Percentiles rank a stretch among this genome's conserved stretches.
Evolutionary conservation across 2,888 invertebrate genomes (phyloP).

Genomic region (Apamea monoglypha): DNA sequence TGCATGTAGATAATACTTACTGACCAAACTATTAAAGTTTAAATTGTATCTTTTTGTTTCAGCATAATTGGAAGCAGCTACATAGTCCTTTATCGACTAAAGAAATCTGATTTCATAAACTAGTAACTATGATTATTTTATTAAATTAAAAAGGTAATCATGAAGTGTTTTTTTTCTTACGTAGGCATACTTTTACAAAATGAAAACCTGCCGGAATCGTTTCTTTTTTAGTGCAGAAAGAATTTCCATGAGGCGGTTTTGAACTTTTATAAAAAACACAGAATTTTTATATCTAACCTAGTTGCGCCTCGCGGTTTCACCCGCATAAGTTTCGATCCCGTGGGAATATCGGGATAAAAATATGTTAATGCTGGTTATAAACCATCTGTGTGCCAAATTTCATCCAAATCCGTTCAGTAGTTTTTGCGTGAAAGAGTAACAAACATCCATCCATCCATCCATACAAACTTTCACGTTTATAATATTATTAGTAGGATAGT

Average conservation of each 20-base stretch:
- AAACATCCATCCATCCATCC: too few species aligned
- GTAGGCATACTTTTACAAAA: neutral
- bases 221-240: neutral
- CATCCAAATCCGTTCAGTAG: too few species aligned
- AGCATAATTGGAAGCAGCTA: conserved; percentile 1
- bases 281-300: too few species aligned
- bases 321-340: too few species aligned
- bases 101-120: neutral
- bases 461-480: too few species aligned
- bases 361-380: too few species aligned
- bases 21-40: neutral
- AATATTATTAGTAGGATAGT: too few species aligned
- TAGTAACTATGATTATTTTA: neutral
- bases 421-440: too few species aligned
- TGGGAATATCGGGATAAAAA: too few species aligned
- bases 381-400: too few species aligned
- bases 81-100: neutral
- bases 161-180: neutral
- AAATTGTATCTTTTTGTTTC: conserved; percentile 11
- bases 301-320: too few species aligned
- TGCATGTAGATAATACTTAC: neutral
- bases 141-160: neutral
- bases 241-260: neutral
- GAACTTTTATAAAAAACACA: neutral
- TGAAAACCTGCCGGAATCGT: neutral